Base-by-base conservation (phyloP, 2,113 vertebrate genomes). In the Percopsis transmontana region DNA sequence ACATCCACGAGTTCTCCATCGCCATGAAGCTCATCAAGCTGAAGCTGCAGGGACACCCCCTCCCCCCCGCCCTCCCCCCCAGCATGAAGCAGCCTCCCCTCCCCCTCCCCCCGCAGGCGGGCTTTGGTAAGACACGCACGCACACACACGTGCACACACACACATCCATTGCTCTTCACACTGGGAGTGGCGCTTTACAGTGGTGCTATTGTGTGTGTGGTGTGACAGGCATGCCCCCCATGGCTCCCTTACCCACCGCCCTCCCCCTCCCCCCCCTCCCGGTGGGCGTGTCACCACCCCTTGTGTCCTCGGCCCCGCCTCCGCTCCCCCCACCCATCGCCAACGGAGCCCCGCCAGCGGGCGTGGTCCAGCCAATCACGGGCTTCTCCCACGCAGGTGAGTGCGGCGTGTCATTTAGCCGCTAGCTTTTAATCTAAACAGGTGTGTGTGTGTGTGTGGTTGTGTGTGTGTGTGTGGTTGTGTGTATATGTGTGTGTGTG, bases 1-100 rank as follows among this genome's bases (percentile, higher is more conserved):
- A 99, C 76, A 95, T 96, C 62, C 67, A 96, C 62, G 97, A 99
- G 89, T 99, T 99, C 78, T 99, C 97, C 77, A 98, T 99, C 66
- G 97, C 97, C 27, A 99, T 99, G 97, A 99, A 99, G 77, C 95
- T 99, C 51, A 99, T 99, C 85, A 99, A 99, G 24, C 90, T 99
- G 79, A 98, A 96, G 78, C 92, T 99, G 0, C 97, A 99, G 89
- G 97, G 97, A 52, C 97, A 98, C 87, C 93, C 94, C 10, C 92
- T 99, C 51, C 97, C 97, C 6, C 89, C 95, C 1, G 15, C 90
- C 2, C 92, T 99, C 59, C 97, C 97, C 55, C 91, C 95, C 8
- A 90, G 94, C 86, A 99, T 99, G 97, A 96, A 95, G 66, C 95
- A 95, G 79, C 92, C 93, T 1, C 93, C 94, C 0, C 91, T 95